Base-by-base conservation (phyloP, 2,888 invertebrate genomes). In the Archips crataeganus region DNA sequence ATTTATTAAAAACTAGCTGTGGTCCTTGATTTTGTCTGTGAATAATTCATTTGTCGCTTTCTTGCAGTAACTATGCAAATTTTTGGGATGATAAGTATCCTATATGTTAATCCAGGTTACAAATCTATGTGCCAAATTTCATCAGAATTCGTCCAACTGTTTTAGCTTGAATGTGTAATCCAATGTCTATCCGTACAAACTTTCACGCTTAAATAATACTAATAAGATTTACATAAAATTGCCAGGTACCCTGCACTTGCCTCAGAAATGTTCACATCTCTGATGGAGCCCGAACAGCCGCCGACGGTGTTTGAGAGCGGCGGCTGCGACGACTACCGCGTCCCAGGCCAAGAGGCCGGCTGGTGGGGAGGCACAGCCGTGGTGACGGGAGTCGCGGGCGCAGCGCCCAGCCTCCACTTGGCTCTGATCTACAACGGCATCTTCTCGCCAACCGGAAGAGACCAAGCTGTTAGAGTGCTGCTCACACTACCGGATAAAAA, bases 331-430 rank as follows among this genome's bases (percentile, higher is more conserved):
- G 77, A 96, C 94, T 87, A 92, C 91, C 77, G 90, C 77, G 75
- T 84, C 10, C 83, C 89, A 71, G 90, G 94, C 74, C 88, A 95
- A 95, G 96, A 95, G 91, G 76, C 97, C 95, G 81, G 96, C 94
- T 80, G 98, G 97, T 82, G 98, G 98, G 98, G 98, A 2, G 98
- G 98, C 1, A 98, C 98, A 0, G 98, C 98, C 0, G 96, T 98
- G 47, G 97, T 98, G 0, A 97, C 98, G 0, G 97, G 97, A 0
- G 97, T 96, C 0, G 97, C 97, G 11, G 96, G 97, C 0, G 96
- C 97, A 1, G 96, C 97, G 0, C 97, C 98, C 0, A 97, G 97
- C 49, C 95, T 98, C 74, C 97, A 98, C 85, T 88, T 98, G 54
- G 97, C 97, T 0, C 89, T 98, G 3, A 95, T 98, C 0, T 98